Conservation (phyloP, 2,888 invertebrate species). For the Coecobrya sp. region DNA sequence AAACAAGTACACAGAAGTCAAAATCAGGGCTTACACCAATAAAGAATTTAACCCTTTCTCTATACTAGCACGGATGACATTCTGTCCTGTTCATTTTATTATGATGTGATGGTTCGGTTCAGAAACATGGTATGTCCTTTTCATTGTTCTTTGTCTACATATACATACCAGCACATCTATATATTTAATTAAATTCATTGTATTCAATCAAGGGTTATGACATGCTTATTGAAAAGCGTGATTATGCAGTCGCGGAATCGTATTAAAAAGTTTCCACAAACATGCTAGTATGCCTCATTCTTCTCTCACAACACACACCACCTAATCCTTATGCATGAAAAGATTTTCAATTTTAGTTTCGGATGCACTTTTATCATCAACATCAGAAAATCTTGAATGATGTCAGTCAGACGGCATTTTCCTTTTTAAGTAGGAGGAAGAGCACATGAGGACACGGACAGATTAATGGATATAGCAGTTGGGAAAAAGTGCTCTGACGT, state of each 20-base stretch:
- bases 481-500: conserved; percentile 23
- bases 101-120: not conserved
- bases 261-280: not conserved
- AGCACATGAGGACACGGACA: conserved; percentile 46
- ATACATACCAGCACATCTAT: not conserved
- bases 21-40: conserved; percentile 3
- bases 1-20: conserved; percentile 19
- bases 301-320: not conserved
- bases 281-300: not conserved
- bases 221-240: not conserved
- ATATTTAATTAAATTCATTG: conserved; percentile 21
- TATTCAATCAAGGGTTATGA: conserved; percentile 7
- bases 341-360: not conserved
- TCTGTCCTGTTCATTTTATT: not conserved
- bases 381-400: conserved; percentile 65
- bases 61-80: not conserved
- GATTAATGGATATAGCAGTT: conserved; percentile 70
- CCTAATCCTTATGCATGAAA: not conserved
- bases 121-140: no score
- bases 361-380: conserved; percentile 34
- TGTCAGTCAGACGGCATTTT: conserved; percentile 67
- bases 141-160: not conserved
- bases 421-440: conserved; percentile 64
- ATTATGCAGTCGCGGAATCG: not conserved
- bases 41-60: conserved; percentile 22